Conservation (phyloP, 2,888 invertebrate species). For the Ophioninae sp. region DNA sequence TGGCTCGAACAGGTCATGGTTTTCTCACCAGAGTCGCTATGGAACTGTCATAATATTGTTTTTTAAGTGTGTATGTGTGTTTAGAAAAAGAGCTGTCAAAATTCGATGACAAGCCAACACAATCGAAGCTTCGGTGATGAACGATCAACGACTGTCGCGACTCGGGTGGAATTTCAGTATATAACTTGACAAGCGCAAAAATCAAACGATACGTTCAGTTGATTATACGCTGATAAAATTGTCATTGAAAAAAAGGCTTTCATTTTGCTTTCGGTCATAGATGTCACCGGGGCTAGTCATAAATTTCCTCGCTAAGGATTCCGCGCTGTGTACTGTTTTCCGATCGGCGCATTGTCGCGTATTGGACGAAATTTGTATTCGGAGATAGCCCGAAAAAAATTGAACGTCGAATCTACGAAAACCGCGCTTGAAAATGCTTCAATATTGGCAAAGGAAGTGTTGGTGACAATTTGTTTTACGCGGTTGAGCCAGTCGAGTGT, state of each 20-base stretch:
- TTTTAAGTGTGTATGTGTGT: not conserved
- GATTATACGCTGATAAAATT: not conserved
- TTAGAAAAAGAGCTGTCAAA: not conserved
- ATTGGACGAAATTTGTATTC: not conserved
- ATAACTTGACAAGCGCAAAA: not conserved
- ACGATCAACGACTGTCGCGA: not conserved
- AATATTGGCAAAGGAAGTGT: not conserved
- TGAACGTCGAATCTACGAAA: not conserved
- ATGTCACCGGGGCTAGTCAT: not conserved
- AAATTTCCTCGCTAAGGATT: not conserved
- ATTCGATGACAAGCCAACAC: not conserved
- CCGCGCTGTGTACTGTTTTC: not conserved
- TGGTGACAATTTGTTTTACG: not conserved
- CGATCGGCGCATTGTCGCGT: not conserved
- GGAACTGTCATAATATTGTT: not conserved
- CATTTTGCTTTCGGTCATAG: not conserved
- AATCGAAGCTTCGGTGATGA: not conserved
- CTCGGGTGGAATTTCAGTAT: not conserved
- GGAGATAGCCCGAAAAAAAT: not conserved
- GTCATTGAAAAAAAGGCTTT: not conserved
- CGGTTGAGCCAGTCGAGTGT: no score
- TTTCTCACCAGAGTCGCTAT: constrained; percentile 7
- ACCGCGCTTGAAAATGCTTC: not conserved
- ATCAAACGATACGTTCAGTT: not conserved
- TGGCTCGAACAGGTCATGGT: constrained; percentile 2